A percentile compares a stretch with the other conserved stretches of the same genome.
Conservation (phyloP, 2,888 invertebrate species). For the Allygus modestus region DNA sequence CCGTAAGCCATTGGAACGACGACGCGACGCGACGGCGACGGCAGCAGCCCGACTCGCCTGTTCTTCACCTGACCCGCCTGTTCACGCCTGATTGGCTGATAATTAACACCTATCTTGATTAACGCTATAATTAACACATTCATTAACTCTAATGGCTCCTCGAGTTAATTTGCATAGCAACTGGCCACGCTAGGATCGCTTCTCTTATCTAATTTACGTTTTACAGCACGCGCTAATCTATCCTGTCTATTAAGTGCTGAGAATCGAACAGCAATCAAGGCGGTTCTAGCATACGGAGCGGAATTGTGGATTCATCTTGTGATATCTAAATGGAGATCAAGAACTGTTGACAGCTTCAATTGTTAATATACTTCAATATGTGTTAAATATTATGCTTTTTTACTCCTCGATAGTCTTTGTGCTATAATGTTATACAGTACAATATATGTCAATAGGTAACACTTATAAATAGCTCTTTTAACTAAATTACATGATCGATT, state of each 20-base stretch:
- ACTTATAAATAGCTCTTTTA: too few relatives aligned
- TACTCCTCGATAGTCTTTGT: too few relatives aligned
- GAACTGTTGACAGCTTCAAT: background rate
- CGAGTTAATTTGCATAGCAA: constrained; percentile 51
- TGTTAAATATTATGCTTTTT: too few relatives aligned
- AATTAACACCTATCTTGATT: constrained; percentile 58
- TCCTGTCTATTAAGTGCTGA: constrained; percentile 4
- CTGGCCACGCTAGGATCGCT: constrained; percentile 27
- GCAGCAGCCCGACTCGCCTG: background rate
- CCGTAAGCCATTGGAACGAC: too few relatives aligned
- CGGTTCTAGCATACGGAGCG: background rate
- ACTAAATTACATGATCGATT: too few relatives aligned
- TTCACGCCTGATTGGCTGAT: constrained; percentile 46
- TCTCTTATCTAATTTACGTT: constrained; percentile 55
- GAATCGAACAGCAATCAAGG: background rate
- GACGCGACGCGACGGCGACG: background rate
- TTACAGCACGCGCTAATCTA: constrained; percentile 26
- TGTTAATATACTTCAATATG: background rate
- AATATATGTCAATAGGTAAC: too few relatives aligned
- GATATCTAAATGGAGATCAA: background rate
- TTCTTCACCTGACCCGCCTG: constrained; percentile 44
- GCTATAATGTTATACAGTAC: too few relatives aligned
- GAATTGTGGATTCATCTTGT: background rate
- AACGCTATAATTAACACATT: constrained; percentile 57
- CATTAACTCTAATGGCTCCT: constrained; percentile 53